A percentile compares a stretch with the other conserved stretches of the same genome.
Conservation (phyloP, 2,888 invertebrate genomes). For the Monoplex corrugatus region DNA sequence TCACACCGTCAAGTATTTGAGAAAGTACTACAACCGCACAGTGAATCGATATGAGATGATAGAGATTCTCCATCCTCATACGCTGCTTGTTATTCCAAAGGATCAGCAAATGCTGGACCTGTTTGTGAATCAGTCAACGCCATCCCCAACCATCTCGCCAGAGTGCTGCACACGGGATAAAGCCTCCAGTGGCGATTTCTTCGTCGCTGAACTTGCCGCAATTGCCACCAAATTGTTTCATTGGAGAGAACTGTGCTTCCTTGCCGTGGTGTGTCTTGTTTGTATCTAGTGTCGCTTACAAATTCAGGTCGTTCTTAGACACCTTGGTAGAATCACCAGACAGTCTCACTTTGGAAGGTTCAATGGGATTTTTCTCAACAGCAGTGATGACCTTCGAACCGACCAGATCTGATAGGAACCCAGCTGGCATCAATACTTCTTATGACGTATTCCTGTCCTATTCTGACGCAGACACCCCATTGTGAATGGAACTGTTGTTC, state of each 20-base stretch:
- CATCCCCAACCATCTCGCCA: background rate
- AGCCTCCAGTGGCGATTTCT: background rate
- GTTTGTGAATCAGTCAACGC: background rate
- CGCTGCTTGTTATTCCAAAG: slow-evolving; percentile 10
- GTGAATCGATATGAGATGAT: background rate
- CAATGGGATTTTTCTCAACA: background rate
- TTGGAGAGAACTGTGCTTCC: background rate
- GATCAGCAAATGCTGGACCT: slow-evolving; percentile 29
- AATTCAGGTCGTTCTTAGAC: background rate
- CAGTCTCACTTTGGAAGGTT: background rate
- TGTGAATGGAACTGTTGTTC: background rate
- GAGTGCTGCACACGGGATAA: background rate
- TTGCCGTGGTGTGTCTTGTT: background rate
- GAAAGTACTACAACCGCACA: slow-evolving; percentile 32
- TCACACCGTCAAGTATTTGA: slow-evolving; percentile 1
- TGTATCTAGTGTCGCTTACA: background rate
- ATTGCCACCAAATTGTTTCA: background rate
- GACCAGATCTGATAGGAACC: too few relatives aligned
- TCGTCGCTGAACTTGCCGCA: background rate
- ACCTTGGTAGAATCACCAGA: background rate
- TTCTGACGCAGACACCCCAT: background rate
- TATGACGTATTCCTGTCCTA: slow-evolving; percentile 8
- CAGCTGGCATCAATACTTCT: too few relatives aligned
- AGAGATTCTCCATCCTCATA: slow-evolving; percentile 29
- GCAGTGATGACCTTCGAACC: background rate